phyloP scores from a whole-genome alignment of 2,113 vertebrate genomes.

The Pedionomus torquatus region DNA sequence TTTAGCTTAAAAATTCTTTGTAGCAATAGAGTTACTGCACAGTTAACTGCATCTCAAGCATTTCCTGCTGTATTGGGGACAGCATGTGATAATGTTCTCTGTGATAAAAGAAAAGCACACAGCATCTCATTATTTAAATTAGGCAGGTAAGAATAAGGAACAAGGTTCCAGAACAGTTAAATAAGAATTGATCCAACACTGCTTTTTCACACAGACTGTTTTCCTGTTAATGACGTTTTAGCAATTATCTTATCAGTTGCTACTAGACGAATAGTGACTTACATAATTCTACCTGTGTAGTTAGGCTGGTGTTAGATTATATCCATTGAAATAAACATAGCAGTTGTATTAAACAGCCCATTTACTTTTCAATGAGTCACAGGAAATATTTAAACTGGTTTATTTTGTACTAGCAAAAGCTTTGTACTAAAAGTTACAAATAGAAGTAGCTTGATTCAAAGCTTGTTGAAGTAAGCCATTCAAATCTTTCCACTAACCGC shows the following conservation, averaged over 20 bases:
- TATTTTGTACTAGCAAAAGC: background rate
- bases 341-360: background rate
- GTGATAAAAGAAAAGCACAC: background rate
- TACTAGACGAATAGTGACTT: background rate
- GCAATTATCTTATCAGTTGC: constrained; percentile 51
- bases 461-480: background rate
- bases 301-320: constrained; percentile 4
- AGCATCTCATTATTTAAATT: background rate
- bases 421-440: background rate
- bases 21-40: background rate
- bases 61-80: background rate
- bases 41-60: background rate
- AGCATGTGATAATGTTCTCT: background rate
- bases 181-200: background rate
- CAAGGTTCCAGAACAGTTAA: constrained; percentile 5
- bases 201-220: background rate
- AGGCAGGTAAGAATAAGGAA: background rate
- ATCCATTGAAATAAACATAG: background rate
- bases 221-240: constrained; percentile 25
- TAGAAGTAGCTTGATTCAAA: background rate
- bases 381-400: constrained; percentile 34
- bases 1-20: background rate
- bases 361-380: constrained; percentile 58
- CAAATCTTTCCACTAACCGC: background rate
- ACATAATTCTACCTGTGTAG: background rate